These are phyloP conservation scores for Tylochromis polylepis DNA, from an alignment of 2,113 vertebrate species.

Conservation along the genomic window DNA sequence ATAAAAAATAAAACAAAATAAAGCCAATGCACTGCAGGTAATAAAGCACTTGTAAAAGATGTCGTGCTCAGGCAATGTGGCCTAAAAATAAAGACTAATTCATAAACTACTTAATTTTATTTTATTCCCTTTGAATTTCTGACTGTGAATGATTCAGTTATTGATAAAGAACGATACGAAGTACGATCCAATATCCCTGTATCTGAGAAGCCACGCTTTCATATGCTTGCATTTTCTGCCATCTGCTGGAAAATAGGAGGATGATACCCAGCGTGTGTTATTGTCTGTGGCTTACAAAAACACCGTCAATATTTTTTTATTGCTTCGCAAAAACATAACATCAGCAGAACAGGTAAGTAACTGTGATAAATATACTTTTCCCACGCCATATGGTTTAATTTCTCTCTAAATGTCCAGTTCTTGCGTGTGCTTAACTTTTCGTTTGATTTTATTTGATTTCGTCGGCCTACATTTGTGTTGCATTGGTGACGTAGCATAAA, in stretches of 20 bases:
- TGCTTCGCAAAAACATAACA: not conserved
- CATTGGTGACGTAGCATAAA: not conserved
- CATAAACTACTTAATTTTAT: not conserved
- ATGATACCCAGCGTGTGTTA: not conserved
- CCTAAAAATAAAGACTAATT: not conserved
- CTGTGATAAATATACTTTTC: not conserved
- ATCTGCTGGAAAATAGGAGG: conserved; percentile 43
- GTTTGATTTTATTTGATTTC: not conserved
- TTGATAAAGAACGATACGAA: not conserved
- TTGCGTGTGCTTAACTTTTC: not conserved
- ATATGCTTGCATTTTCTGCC: conserved; percentile 47
- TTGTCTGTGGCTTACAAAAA: not conserved
- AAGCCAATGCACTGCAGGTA: not conserved
- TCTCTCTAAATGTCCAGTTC: not conserved
- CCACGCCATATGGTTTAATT: not conserved
- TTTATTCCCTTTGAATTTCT: not conserved
- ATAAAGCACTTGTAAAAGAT: not conserved
- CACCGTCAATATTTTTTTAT: not conserved
- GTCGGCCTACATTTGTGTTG: not conserved
- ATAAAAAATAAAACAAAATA: not conserved
- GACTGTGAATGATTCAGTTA: not conserved
- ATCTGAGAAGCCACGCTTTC: not conserved
- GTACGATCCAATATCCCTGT: not conserved
- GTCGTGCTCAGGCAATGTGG: not conserved
- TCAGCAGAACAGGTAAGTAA: not conserved